Evolutionary conservation across 1,140 invertebrate species (phyloP).

Genomic region (Bombus pyrosoma): DNA sequence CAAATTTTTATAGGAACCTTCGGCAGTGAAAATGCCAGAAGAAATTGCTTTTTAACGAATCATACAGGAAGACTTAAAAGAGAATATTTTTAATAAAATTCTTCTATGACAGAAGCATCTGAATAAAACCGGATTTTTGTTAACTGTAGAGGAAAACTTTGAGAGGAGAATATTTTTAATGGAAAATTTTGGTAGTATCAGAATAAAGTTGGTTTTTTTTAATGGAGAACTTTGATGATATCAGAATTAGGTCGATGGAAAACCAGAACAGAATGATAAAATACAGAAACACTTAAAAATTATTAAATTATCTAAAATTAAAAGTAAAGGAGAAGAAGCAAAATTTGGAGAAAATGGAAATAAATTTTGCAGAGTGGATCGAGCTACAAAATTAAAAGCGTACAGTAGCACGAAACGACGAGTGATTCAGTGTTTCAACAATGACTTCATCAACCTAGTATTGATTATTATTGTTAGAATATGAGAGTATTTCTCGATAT

Average conservation of each 20-base stretch:
- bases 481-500: constrained; percentile 67
- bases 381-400: background rate
- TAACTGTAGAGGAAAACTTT: background rate
- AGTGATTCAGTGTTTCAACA: background rate
- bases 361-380: background rate
- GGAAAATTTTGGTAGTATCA: background rate
- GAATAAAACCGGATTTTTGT: background rate
- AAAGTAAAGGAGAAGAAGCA: background rate
- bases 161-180: background rate
- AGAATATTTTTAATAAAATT: too few species aligned
- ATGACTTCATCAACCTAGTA: background rate
- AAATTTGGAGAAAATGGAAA: background rate
- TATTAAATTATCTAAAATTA: background rate
- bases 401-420: too few species aligned
- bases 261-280: background rate
- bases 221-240: background rate
- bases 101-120: too few species aligned
- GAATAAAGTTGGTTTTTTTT: too few species aligned
- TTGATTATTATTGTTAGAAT: constrained; percentile 22
- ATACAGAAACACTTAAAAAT: background rate
- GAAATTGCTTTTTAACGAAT: too few species aligned
- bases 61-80: too few species aligned
- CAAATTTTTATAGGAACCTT: background rate
- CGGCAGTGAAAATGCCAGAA: too few species aligned
- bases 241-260: background rate